Conservation (phyloP, 2,797 vertebrate genomes). For the Lindbergichthys nudifrons region DNA sequence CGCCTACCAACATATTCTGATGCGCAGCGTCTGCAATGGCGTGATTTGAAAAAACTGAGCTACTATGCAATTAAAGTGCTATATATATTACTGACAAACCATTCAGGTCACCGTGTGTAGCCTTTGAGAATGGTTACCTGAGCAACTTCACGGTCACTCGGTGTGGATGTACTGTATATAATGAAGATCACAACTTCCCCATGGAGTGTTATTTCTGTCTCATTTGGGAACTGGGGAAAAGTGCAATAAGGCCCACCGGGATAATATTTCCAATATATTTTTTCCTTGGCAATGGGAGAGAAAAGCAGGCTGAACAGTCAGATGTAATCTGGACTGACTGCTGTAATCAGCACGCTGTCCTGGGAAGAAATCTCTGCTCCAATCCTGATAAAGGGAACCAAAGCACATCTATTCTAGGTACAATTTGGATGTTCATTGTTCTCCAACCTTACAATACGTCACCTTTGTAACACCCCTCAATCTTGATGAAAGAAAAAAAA, state of each 20-base stretch:
- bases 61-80: conserved; percentile 14
- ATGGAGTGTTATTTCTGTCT: conserved; percentile 36
- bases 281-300: conserved; percentile 55
- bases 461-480: conserved; percentile 28
- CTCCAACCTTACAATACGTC: conserved; percentile 44
- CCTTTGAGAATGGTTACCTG: conserved; percentile 5
- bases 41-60: conserved; percentile 28
- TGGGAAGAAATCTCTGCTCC: conserved; percentile 36
- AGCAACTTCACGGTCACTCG: conserved; percentile 24
- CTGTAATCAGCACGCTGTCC: conserved; percentile 61
- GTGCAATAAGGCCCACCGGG: conserved; percentile 29
- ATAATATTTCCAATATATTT: conserved; percentile 34
- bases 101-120: conserved; percentile 18
- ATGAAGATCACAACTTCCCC: conserved; percentile 7
- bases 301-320: conserved; percentile 45
- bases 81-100: conserved; percentile 5
- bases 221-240: conserved; percentile 34
- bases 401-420: conserved; percentile 40
- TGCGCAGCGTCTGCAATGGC: conserved; percentile 9
- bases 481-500: conserved; percentile 21
- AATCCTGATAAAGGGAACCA: conserved; percentile 40
- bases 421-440: conserved; percentile 40
- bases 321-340: conserved; percentile 59
- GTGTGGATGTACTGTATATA: background rate
- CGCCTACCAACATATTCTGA: conserved; percentile 21